Evolutionary conservation across 2,888 invertebrate genomes (phyloP).

Genomic region (Philereme transversata): DNA sequence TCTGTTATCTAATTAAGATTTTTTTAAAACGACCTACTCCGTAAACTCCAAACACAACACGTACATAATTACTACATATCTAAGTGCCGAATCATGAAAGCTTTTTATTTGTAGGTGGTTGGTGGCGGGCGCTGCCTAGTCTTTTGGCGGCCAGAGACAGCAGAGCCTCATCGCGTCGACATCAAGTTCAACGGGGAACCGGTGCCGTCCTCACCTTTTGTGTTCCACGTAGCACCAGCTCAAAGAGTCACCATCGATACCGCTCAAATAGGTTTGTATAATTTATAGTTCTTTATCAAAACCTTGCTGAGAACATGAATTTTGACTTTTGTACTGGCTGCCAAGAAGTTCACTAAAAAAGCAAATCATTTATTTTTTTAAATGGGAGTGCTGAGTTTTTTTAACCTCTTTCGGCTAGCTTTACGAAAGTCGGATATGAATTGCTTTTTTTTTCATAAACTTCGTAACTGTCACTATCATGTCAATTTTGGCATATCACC

Average conservation of each 20-base stretch:
- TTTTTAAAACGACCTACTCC: too few species aligned
- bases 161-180: slow-evolving; percentile 96
- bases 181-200: slow-evolving; percentile 98
- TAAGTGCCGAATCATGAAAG: neutral
- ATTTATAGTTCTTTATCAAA: too few species aligned
- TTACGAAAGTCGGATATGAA: neutral
- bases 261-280: slow-evolving; percentile 69
- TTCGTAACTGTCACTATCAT: neutral
- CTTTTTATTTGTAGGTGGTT: slow-evolving; percentile 86
- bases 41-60: neutral
- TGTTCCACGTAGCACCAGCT: slow-evolving; percentile 87
- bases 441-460: too few species aligned
- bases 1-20: too few species aligned
- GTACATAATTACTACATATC: neutral
- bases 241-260: slow-evolving; percentile 77
- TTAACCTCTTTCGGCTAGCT: neutral
- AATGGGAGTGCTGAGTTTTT: slow-evolving; percentile 6
- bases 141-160: slow-evolving; percentile 96
- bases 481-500: neutral
- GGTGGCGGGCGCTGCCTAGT: slow-evolving; percentile 97
- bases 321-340: neutral
- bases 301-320: too few species aligned
- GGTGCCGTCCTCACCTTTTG: slow-evolving; percentile 95
- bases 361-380: slow-evolving; percentile 11
- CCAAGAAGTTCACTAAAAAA: neutral